Percentiles rank a stretch among this genome's conserved stretches.
Conservation (phyloP, 2,797 vertebrate species). For the Xiphorhynchus erythropygius region DNA sequence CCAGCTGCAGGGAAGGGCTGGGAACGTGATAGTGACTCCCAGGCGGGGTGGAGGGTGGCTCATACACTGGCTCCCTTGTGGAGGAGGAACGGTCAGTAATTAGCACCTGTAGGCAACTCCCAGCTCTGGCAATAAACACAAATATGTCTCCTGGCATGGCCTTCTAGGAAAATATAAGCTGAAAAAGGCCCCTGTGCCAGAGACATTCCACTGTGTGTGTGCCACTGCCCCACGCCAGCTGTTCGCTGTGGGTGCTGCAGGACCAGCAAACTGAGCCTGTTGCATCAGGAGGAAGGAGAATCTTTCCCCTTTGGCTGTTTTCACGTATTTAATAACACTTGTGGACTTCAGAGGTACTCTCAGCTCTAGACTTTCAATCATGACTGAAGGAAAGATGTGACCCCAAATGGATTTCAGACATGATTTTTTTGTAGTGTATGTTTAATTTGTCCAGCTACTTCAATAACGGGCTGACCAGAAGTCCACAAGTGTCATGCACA, state of each 20-base stretch:
- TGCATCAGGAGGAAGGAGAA: background rate
- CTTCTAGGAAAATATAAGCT: constrained; percentile 18
- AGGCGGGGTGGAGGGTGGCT: background rate
- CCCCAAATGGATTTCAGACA: fast-evolving
- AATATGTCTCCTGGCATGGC: constrained; percentile 53
- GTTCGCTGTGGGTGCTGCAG: background rate
- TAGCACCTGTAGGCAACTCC: constrained; percentile 33
- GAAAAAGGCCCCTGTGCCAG: constrained; percentile 22
- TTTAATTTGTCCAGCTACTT: background rate
- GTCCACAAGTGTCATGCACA: background rate
- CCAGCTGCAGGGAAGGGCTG: background rate
- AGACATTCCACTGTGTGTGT: background rate
- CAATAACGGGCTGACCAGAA: background rate
- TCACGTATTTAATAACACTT: background rate
- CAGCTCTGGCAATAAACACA: constrained; percentile 51
- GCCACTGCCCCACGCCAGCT: background rate
- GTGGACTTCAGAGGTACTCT: background rate
- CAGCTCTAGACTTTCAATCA: background rate
- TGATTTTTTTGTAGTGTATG: background rate
- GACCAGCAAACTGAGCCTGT: background rate
- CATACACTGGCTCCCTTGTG: constrained; percentile 43
- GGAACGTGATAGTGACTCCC: background rate
- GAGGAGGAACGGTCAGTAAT: constrained; percentile 26
- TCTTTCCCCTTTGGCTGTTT: background rate
- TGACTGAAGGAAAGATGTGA: background rate